These are phyloP conservation scores for Parelbella ahira DNA, from an alignment of 2,888 invertebrate species.

Conservation along the genomic window DNA sequence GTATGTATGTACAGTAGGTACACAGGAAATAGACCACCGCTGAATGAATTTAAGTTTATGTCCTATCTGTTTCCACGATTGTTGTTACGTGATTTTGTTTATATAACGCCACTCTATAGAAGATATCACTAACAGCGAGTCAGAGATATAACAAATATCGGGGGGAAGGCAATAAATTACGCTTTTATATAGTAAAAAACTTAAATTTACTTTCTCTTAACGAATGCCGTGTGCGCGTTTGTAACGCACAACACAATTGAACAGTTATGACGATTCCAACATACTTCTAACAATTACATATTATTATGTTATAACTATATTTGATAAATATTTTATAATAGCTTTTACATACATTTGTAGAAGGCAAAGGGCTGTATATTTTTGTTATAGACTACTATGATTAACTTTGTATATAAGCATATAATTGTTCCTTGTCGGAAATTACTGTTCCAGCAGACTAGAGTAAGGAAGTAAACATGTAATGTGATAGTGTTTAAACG, in stretches of 20 bases:
- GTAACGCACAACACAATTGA: not conserved
- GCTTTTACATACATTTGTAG: slow-evolving; percentile 23
- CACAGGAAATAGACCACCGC: slow-evolving; percentile 20
- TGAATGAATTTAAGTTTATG: slow-evolving; percentile 22
- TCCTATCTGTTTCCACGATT: slow-evolving; percentile 12
- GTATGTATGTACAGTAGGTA: too few species aligned
- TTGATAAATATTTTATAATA: slow-evolving; percentile 10
- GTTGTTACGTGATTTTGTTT: slow-evolving; percentile 17
- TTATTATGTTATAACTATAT: slow-evolving; percentile 24
- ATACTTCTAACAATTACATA: slow-evolving; percentile 28
- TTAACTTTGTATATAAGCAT: slow-evolving; percentile 39
- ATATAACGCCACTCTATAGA: too few species aligned
- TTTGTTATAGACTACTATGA: slow-evolving; percentile 40
- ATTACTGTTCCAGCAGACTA: slow-evolving; percentile 48
- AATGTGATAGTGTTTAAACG: slow-evolving; percentile 72
- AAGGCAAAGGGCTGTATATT: slow-evolving; percentile 50
- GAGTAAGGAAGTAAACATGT: slow-evolving; percentile 45
- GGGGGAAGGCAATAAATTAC: slow-evolving; percentile 87
- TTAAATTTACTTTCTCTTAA: slow-evolving; percentile 48
- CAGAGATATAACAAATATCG: slow-evolving; percentile 62
- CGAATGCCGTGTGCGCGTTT: slow-evolving; percentile 7
- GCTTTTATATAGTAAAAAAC: slow-evolving; percentile 79
- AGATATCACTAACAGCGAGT: slow-evolving; percentile 18
- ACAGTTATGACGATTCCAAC: slow-evolving; percentile 26
- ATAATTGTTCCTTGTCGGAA: slow-evolving; percentile 60